phyloP scores from a whole-genome alignment of 2,888 invertebrate species.

The Artemia sp. region DNA sequence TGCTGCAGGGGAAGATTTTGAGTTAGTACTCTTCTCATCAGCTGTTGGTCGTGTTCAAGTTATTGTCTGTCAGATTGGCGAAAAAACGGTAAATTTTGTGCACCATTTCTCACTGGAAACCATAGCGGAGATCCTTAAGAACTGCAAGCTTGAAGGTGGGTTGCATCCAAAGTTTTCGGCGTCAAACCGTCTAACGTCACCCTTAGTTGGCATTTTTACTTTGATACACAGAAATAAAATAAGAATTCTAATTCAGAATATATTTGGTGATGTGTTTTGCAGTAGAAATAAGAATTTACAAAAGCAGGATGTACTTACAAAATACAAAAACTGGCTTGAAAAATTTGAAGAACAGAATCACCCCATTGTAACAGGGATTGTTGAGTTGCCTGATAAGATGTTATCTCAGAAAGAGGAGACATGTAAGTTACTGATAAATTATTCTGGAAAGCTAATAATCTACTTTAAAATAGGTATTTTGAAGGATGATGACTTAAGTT shows the following conservation, averaged over 20 bases:
- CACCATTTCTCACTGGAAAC: conserved; percentile 4
- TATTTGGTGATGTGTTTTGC: not conserved
- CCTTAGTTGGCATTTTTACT: not conserved
- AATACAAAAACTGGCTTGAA: not conserved
- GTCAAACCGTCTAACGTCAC: not conserved
- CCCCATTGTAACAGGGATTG: not conserved
- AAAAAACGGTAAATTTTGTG: not conserved
- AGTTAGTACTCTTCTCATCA: not conserved
- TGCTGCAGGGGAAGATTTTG: not conserved
- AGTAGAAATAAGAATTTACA: not conserved
- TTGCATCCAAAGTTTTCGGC: not conserved
- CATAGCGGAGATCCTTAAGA: not conserved
- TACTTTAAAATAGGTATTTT: no score
- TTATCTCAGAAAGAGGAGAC: no score
- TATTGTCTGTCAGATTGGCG: not conserved
- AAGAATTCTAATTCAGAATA: not conserved
- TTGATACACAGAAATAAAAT: not conserved
- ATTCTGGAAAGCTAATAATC: no score
- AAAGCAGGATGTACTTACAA: not conserved
- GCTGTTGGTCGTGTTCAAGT: not conserved
- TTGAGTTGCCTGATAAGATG: not conserved
- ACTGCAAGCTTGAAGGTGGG: not conserved
- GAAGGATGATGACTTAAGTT: no score
- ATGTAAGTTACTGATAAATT: no score
- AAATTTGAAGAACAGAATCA: not conserved